Percentiles rank a stretch among this genome's conserved stretches.
These are phyloP conservation scores for Lutjanus campechanus DNA, from an alignment of 2,797 vertebrate genomes.

Conservation along the genomic window DNA sequence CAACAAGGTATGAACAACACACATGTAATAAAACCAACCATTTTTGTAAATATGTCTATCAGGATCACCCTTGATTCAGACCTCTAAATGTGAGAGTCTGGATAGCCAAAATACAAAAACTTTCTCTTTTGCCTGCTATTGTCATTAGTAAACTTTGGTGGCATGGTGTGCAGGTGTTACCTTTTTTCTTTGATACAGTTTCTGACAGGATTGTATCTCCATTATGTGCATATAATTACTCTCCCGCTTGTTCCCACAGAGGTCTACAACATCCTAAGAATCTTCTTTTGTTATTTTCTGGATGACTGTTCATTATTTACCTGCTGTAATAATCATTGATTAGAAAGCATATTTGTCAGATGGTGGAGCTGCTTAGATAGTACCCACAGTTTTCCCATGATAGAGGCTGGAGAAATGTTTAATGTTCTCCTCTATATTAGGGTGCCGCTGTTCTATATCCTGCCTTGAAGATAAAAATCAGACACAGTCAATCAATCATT, in stretches of 20 bases:
- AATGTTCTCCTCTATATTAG: slow-evolving; percentile 1
- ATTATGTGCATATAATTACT: too few species aligned
- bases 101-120: too few species aligned
- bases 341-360: background rate
- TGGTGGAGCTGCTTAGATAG: slow-evolving; percentile 1
- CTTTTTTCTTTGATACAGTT: too few species aligned
- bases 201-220: too few species aligned
- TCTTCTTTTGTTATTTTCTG: background rate
- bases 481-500: background rate
- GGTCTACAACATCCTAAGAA: background rate
- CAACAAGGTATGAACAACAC: too few species aligned
- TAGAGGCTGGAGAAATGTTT: background rate
- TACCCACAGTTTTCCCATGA: background rate
- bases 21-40: too few species aligned
- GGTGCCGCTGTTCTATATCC: background rate
- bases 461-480: slow-evolving; percentile 1
- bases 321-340: background rate
- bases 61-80: too few species aligned
- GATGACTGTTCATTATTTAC: slow-evolving; percentile 7
- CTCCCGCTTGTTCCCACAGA: background rate
- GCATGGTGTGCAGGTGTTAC: too few species aligned
- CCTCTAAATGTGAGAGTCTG: too few species aligned
- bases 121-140: too few species aligned
- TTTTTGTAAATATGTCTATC: too few species aligned
- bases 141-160: too few species aligned